Evolutionary conservation across 2,113 vertebrate species (phyloP), one percentile per base, ranked within the genome.

Genomic region (Paramormyrops kingsleyae): DNA sequence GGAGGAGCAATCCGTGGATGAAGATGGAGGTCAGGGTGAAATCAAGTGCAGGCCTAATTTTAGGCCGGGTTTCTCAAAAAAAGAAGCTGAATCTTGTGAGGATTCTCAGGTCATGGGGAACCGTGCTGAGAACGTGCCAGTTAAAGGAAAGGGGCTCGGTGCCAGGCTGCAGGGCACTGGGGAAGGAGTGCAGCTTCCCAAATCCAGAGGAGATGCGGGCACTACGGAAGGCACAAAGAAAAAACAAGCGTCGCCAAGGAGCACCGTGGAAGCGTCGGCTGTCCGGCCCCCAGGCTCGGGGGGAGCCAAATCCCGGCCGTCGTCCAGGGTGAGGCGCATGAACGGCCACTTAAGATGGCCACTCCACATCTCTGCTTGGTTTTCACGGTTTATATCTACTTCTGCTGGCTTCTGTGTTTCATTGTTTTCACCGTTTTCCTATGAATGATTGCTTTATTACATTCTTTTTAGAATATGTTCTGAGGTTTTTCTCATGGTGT

Each of bases 1-100:
- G 39, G 21, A 84, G 19, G 42, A 80, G 12, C 15, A 53, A n/a
- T 21, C 94, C 2, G 91, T 91, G 83, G 92, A 94, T 10, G 19
- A 39, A 5, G 27, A 80, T 0, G 92, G 94, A 89, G 91, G 92
- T 2, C 0, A 92, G 92, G 93, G 90, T 92, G 90, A 90, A 39
- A 39, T 35, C 50, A 5, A 52, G 6, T 24, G 39, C 21, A 4
- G 17, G 70, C 13, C 88, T 42, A 27, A 31, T 50, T 19, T 42
- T 74, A 13, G 13, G 8, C 15, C 12, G 39, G 46, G 27, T 19
- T 24, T 74, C 5, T 17, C 5, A 21, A 39, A 70, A 59, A 24
- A 3, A 19, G n/a, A 47, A 56, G 27, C 88, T 21, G 15, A 21
- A 17, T 31, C 44, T 7, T 21, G 88, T 50, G 66, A 77, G 1